Evolutionary conservation across 2,797 vertebrate species (phyloP).

Genomic region (Channallabes apus): DNA sequence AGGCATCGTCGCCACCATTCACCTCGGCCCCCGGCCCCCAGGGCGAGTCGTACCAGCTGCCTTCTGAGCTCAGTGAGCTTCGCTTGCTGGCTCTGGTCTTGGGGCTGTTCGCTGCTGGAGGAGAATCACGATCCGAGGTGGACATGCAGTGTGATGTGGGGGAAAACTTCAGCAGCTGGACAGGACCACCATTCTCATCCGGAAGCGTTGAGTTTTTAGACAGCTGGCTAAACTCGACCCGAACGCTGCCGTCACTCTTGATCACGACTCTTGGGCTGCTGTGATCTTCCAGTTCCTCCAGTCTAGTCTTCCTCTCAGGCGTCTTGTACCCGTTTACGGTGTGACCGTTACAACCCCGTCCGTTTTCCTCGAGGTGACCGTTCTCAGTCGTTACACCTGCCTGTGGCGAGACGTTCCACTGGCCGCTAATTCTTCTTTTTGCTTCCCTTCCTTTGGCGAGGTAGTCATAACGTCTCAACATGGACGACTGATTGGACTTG

Average conservation of each 20-base stretch:
- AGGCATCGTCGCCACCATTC: conserved; percentile 63
- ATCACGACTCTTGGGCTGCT: conserved; percentile 86
- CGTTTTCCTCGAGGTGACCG: conserved; percentile 63
- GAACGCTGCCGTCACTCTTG: conserved; percentile 82
- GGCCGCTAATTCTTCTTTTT: conserved; percentile 18
- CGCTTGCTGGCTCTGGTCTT: conserved; percentile 82
- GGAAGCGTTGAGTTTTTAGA: conserved; percentile 67
- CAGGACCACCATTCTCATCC: conserved; percentile 78
- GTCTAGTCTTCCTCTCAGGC: conserved; percentile 65
- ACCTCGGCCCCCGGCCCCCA: conserved; percentile 79
- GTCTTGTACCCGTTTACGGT: conserved; percentile 70
- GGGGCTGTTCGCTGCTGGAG: conserved; percentile 61
- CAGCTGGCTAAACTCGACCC: conserved; percentile 84
- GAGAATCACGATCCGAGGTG: conserved; percentile 59
- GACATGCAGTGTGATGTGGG: conserved; percentile 77
- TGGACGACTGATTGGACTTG: conserved; percentile 74
- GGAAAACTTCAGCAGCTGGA: conserved; percentile 92
- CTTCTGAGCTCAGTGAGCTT: conserved; percentile 88
- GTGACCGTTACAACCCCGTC: conserved; percentile 65
- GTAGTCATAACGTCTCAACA: conserved; percentile 74
- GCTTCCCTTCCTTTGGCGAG: conserved; percentile 39
- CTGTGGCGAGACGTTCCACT: conserved; percentile 51
- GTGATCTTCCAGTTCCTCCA: conserved; percentile 73
- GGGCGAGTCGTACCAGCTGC: conserved; percentile 92
- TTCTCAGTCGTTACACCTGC: conserved; percentile 57